Percentiles rank a stretch among this genome's conserved stretches.
Evolutionary conservation across 2,888 invertebrate species (phyloP).

Genomic region (Brenthis ino): DNA sequence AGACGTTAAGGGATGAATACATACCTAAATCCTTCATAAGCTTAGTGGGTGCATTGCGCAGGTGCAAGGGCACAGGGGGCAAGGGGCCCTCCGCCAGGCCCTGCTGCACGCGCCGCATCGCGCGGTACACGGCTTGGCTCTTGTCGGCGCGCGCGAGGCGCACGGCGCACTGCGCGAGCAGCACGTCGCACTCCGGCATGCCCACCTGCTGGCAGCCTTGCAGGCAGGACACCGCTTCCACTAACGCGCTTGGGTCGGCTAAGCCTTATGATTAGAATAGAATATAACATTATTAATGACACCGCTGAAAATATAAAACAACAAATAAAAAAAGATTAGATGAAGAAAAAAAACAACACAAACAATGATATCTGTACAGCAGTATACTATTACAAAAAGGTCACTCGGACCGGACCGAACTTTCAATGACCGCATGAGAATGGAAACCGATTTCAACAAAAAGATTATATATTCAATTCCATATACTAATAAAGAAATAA

Average conservation of each 20-base stretch:
- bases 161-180: constrained; percentile 89
- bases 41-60: constrained; percentile 90
- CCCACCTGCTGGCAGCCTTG: constrained; percentile 91
- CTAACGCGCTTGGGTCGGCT: constrained; percentile 85
- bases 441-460: no score
- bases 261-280: constrained; percentile 74
- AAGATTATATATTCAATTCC: no score
- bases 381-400: no score
- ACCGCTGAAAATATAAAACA: no score
- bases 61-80: constrained; percentile 89
- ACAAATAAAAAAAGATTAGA: no score
- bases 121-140: constrained; percentile 84
- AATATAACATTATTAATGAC: neutral
- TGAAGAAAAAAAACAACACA: no score
- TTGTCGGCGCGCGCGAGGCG: constrained; percentile 90
- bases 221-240: constrained; percentile 87
- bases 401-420: no score
- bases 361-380: neutral
- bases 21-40: constrained; percentile 88
- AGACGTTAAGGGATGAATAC: neutral
- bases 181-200: constrained; percentile 90
- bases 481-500: no score
- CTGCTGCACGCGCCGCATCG: constrained; percentile 83
- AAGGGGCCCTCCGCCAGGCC: constrained; percentile 84
- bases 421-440: no score